These are phyloP conservation scores for Nibea albiflora DNA, from an alignment of 2,113 vertebrate species.

Conservation along the genomic window DNA sequence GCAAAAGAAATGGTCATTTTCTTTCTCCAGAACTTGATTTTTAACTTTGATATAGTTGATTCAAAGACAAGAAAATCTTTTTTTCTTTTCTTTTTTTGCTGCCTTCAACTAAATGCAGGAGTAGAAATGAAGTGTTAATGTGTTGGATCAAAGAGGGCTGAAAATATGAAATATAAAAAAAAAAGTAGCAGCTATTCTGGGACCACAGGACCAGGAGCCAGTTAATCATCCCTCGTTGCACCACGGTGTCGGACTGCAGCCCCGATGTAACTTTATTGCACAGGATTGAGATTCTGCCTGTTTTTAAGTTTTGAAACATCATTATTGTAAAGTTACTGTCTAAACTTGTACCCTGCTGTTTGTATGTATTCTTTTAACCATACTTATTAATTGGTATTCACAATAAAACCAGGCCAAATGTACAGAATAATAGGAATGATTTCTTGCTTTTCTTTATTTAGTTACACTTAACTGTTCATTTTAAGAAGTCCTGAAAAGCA, in stretches of 20 bases:
- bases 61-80: not conserved
- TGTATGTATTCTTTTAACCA: conserved; percentile 85
- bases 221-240: conserved; percentile 57
- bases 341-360: conserved; percentile 81
- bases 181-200: conserved; percentile 54
- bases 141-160: conserved; percentile 45
- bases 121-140: conserved; percentile 15
- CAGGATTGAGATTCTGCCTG: conserved; percentile 74
- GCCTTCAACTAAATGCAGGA: conserved; percentile 39
- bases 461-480: not conserved
- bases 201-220: conserved; percentile 68
- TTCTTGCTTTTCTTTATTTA: not conserved
- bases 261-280: conserved; percentile 65
- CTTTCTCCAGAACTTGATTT: conserved; percentile 11
- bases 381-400: conserved; percentile 84
- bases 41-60: conserved; percentile 19
- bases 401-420: conserved; percentile 87
- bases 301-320: conserved; percentile 68
- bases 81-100: conserved; percentile 13
- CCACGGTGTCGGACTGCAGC: conserved; percentile 53
- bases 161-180: conserved; percentile 28
- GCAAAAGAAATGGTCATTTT: conserved; percentile 2
- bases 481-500: not conserved
- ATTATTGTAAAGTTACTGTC: conserved; percentile 76
- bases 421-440: conserved; percentile 63